phyloP scores from a whole-genome alignment of 1,140 invertebrate genomes.

The Thaumatotibia leucotreta region DNA sequence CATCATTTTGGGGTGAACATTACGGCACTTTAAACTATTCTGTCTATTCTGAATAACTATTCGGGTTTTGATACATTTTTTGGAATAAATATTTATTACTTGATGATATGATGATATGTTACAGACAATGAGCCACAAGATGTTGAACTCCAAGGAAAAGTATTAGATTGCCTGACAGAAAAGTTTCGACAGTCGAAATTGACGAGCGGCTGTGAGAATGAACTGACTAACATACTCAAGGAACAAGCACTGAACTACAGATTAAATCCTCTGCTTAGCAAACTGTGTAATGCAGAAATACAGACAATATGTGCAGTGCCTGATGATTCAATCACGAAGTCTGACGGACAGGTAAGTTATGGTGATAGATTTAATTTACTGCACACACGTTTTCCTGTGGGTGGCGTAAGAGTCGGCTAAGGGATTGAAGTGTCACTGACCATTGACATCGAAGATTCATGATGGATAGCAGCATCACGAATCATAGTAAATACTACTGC shows the following conservation, averaged over 20 bases:
- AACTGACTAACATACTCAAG: constrained; percentile 88
- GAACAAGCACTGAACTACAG: constrained; percentile 93
- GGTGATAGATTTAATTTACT: not conserved
- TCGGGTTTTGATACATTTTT: not conserved
- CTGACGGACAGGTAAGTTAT: constrained; percentile 75
- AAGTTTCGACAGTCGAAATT: constrained; percentile 86
- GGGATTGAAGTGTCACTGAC: too few relatives aligned
- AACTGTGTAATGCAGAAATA: constrained; percentile 85
- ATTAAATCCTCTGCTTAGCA: constrained; percentile 88
- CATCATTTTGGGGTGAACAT: too few relatives aligned
- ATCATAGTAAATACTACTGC: too few relatives aligned
- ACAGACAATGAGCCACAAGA: constrained; percentile 72
- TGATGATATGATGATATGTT: constrained; percentile 23
- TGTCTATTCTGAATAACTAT: too few relatives aligned
- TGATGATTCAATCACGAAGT: constrained; percentile 73
- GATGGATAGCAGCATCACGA: too few relatives aligned
- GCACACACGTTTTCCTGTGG: too few relatives aligned
- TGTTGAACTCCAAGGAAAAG: constrained; percentile 80
- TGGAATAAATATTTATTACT: not conserved
- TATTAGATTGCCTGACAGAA: constrained; percentile 85
- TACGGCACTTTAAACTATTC: too few relatives aligned
- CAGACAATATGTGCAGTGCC: constrained; percentile 79
- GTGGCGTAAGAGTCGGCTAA: too few relatives aligned
- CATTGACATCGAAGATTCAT: too few relatives aligned
- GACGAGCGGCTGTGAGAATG: constrained; percentile 85